These are phyloP conservation scores for Pseudorhombus dupliciocellatus DNA, from an alignment of 2,113 vertebrate genomes.

Conservation along the genomic window DNA sequence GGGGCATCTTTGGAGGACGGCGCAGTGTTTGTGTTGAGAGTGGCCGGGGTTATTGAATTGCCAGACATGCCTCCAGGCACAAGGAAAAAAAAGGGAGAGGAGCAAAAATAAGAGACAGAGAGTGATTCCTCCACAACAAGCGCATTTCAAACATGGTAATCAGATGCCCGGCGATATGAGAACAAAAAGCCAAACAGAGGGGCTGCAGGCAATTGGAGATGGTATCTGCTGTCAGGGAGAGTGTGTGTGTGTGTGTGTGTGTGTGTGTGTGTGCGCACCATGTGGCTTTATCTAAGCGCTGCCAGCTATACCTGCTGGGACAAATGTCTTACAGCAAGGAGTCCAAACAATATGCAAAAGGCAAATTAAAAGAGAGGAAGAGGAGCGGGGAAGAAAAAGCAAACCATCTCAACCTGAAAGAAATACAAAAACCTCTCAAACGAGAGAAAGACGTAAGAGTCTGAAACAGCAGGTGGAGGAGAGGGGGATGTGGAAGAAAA, in stretches of 20 bases:
- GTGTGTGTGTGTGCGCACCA: conserved; percentile 27
- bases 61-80: conserved; percentile 41
- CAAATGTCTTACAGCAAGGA: conserved; percentile 41
- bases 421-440: conserved; percentile 8
- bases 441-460: conserved; percentile 26
- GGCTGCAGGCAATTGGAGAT: conserved; percentile 38
- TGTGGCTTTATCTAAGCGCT: conserved; percentile 29
- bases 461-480: conserved; percentile 23
- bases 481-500: background rate
- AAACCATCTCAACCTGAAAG: conserved; percentile 1
- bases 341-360: conserved; percentile 47
- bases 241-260: conserved; percentile 24
- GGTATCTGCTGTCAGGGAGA: conserved; percentile 30
- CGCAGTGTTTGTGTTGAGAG: conserved; percentile 55
- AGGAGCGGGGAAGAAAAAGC: conserved; percentile 1
- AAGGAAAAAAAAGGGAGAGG: conserved; percentile 6
- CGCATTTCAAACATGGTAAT: conserved; percentile 63
- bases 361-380: conserved; percentile 35
- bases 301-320: conserved; percentile 51
- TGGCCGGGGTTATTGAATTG: conserved; percentile 55
- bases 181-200: conserved; percentile 44
- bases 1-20: conserved; percentile 38
- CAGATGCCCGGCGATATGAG: conserved; percentile 62
- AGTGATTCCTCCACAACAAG: conserved; percentile 59
- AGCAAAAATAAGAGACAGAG: conserved; percentile 33